Evolutionary conservation across 2,888 invertebrate genomes (phyloP).

Genomic region (Muscina levida): DNA sequence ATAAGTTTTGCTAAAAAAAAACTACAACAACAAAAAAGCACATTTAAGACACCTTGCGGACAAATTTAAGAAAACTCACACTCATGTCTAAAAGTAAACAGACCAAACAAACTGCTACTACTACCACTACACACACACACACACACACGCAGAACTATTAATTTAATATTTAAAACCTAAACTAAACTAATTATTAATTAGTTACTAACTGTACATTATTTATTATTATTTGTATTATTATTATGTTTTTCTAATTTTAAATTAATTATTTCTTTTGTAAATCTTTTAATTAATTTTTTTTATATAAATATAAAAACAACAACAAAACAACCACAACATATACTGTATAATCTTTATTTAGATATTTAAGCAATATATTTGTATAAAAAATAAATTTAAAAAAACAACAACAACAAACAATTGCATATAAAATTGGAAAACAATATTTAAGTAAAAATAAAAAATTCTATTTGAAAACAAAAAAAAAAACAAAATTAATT

Average conservation of each 20-base stretch:
- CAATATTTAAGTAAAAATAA: conserved; percentile 31
- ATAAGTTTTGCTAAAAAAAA: conserved; percentile 1
- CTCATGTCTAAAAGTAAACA: background rate
- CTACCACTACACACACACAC: background rate
- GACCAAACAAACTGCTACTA: background rate
- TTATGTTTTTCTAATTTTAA: background rate
- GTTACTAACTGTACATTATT: conserved; percentile 63
- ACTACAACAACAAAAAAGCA: conserved; percentile 1
- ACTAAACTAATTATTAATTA: conserved; percentile 50
- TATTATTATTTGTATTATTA: conserved; percentile 54
- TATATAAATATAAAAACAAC: conserved; percentile 43
- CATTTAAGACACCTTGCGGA: conserved; percentile 6
- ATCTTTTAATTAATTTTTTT: conserved; percentile 39
- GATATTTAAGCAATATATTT: conserved; percentile 60
- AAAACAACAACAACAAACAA: conserved; percentile 39
- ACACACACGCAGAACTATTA: conserved; percentile 31
- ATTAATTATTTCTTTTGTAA: conserved; percentile 50
- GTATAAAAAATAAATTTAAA: too few species aligned
- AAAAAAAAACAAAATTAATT: conserved; percentile 1
- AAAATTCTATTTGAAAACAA: conserved; percentile 29
- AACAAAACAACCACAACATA: conserved; percentile 31
- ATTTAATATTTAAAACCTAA: conserved; percentile 28
- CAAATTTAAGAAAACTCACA: background rate
- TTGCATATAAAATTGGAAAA: conserved; percentile 15
- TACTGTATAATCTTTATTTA: conserved; percentile 60